Evolutionary conservation across 2,888 invertebrate species (phyloP).

Genomic region (Thecophora atra): DNA sequence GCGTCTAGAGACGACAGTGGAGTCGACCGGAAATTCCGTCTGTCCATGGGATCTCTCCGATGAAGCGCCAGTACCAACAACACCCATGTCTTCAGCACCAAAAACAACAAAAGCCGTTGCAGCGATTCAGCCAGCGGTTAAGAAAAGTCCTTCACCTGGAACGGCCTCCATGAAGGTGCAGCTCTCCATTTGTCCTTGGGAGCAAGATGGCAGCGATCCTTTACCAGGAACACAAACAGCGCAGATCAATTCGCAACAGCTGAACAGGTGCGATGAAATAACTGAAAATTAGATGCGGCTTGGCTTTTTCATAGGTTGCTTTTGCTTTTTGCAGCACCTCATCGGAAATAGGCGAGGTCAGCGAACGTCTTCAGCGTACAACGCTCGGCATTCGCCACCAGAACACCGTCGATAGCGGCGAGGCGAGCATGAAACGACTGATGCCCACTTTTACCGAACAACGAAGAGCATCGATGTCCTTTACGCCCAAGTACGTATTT

Average conservation of each 20-base stretch:
- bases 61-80: constrained; percentile 39
- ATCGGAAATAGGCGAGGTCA: constrained; percentile 76
- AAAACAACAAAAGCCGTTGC: constrained; percentile 4
- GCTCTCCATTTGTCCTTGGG: constrained; percentile 62
- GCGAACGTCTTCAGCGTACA: constrained; percentile 72
- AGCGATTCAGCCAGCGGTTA: background rate
- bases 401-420: constrained; percentile 74
- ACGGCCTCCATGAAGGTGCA: constrained; percentile 49
- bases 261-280: constrained; percentile 51
- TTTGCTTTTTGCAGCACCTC: constrained; percentile 50
- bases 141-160: constrained; percentile 13
- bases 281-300: no score
- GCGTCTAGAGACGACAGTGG: constrained; percentile 59
- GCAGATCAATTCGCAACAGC: constrained; percentile 48
- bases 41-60: constrained; percentile 64
- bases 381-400: constrained; percentile 75
- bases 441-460: constrained; percentile 61
- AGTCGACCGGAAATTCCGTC: constrained; percentile 56
- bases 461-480: constrained; percentile 63
- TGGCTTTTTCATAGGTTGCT: background rate
- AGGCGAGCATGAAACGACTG: constrained; percentile 67
- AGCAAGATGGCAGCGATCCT: constrained; percentile 49
- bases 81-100: constrained; percentile 14
- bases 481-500: constrained; percentile 58
- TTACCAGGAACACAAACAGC: constrained; percentile 34